Evolutionary conservation across 2,113 vertebrate genomes (phyloP).

Genomic region (Bos indicus): DNA sequence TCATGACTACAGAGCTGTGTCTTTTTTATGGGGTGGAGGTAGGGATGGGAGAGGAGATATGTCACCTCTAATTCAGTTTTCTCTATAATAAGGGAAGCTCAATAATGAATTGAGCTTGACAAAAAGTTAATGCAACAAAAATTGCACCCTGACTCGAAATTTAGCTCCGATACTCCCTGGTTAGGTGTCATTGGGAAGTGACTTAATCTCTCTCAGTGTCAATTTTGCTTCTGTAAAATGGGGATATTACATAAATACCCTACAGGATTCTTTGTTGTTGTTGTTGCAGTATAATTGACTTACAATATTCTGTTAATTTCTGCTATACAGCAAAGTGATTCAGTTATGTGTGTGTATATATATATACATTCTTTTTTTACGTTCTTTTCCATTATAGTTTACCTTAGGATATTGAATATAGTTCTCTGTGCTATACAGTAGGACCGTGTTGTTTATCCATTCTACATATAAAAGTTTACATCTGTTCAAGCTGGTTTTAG

Average conservation of each 20-base stretch:
- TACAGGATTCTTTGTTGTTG: not conserved
- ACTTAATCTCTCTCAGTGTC: not conserved
- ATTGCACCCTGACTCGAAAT: not conserved
- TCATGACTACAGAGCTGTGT: not conserved
- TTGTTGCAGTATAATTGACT: not conserved
- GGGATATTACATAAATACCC: not conserved
- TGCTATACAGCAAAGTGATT: not conserved
- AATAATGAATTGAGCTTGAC: not conserved
- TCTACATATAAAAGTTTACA: not conserved
- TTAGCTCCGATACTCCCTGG: not conserved
- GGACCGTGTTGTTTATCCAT: not conserved
- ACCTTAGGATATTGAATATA: not conserved
- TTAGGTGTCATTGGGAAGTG: not conserved
- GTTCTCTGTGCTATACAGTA: not conserved
- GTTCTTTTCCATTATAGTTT: not conserved
- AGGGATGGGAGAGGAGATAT: not conserved
- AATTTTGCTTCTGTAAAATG: not conserved
- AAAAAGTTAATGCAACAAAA: not conserved
- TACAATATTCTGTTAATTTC: not conserved
- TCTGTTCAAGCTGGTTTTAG: not conserved
- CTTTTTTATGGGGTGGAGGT: not conserved
- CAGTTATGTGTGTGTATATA: not conserved
- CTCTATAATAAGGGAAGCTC: not conserved
- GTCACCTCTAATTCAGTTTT: not conserved
- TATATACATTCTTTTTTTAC: not conserved